Conservation (phyloP, 2,888 invertebrate genomes). For the Ophioninae sp. region DNA sequence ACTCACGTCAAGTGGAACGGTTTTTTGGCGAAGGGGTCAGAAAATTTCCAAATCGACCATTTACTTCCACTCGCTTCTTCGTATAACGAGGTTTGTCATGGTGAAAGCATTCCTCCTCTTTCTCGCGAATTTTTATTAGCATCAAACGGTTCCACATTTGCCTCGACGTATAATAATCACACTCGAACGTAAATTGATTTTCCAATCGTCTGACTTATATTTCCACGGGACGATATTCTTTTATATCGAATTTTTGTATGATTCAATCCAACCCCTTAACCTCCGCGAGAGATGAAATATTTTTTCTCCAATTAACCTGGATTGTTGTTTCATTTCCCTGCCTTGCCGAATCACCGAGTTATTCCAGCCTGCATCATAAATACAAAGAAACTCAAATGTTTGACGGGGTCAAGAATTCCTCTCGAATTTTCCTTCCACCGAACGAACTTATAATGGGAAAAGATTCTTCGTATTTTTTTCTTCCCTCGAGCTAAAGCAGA, state of each 20-base stretch:
- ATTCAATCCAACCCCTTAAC: too few species aligned
- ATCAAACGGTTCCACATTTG: not conserved
- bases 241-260: too few species aligned
- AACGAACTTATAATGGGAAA: constrained; percentile 34
- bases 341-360: not conserved
- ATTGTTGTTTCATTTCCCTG: not conserved
- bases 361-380: not conserved
- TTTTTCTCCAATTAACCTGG: not conserved
- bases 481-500: not conserved
- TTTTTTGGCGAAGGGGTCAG: constrained; percentile 11
- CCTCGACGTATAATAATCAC: not conserved
- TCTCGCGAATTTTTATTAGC: constrained; percentile 2
- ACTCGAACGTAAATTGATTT: not conserved
- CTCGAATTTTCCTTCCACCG: constrained; percentile 16
- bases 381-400: not conserved
- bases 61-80: constrained; percentile 16
- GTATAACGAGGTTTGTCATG: constrained; percentile 21
- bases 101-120: not conserved
- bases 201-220: not conserved
- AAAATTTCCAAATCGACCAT: constrained; percentile 17
- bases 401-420: not conserved
- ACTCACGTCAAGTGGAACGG: constrained; percentile 25
- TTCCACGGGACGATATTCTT: not conserved
- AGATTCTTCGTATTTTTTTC: not conserved
- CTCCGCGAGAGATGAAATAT: not conserved